phyloP scores from a whole-genome alignment of 2,888 invertebrate species.

The Agriotes lineatus region DNA sequence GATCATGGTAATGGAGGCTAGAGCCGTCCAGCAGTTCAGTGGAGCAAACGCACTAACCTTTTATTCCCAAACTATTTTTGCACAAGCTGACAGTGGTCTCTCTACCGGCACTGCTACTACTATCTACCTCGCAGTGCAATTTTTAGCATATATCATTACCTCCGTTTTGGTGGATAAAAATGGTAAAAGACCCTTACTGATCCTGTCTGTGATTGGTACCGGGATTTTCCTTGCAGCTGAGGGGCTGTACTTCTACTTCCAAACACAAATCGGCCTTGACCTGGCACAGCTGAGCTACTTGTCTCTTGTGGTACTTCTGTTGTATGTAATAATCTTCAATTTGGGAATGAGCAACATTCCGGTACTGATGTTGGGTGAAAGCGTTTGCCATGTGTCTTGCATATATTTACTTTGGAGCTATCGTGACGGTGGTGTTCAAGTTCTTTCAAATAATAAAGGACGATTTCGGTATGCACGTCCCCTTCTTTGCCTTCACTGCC shows the following conservation, averaged over 20 bases:
- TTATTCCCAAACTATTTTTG: constrained; percentile 70
- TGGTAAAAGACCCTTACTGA: constrained; percentile 69
- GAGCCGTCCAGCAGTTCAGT: constrained; percentile 70
- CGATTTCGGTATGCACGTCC: constrained; percentile 64
- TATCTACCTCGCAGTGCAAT: constrained; percentile 68
- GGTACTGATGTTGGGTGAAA: constrained; percentile 69
- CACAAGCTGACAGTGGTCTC: constrained; percentile 62
- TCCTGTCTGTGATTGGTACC: constrained; percentile 67
- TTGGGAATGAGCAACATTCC: constrained; percentile 70
- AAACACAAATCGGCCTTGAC: constrained; percentile 61
- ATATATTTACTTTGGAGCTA: constrained; percentile 68
- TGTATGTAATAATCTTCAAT: constrained; percentile 67
- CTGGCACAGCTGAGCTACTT: constrained; percentile 62
- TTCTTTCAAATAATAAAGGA: constrained; percentile 65
- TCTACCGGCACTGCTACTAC: constrained; percentile 61
- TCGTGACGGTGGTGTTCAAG: constrained; percentile 67
- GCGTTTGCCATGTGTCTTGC: constrained; percentile 71
- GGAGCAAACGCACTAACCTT: constrained; percentile 75
- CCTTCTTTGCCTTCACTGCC: constrained; percentile 66
- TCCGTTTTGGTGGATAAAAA: constrained; percentile 72
- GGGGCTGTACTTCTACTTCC: constrained; percentile 65
- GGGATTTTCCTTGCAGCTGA: constrained; percentile 64
- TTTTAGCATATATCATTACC: constrained; percentile 69
- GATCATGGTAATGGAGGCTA: constrained; percentile 72
- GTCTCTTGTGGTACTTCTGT: constrained; percentile 65